Conservation (phyloP, 2,888 invertebrate genomes). For the Drosophila leonis region DNA sequence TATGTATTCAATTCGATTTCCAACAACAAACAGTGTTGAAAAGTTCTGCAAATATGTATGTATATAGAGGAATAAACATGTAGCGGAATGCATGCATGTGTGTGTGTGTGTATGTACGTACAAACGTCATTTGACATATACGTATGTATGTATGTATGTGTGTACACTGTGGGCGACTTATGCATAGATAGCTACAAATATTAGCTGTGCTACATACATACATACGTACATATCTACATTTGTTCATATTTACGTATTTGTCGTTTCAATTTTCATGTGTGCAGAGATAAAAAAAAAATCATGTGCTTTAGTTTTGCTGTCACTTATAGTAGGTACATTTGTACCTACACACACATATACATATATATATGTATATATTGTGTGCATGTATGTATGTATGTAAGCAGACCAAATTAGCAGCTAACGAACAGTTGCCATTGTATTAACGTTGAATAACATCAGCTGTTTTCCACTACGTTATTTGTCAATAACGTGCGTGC, state of each 20-base stretch:
- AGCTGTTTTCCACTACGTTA: slow-evolving; percentile 40
- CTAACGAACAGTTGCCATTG: slow-evolving; percentile 27
- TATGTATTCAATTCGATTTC: slow-evolving; percentile 41
- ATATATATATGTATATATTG: slow-evolving; percentile 1
- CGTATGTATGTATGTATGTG: not conserved
- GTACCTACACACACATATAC: not conserved
- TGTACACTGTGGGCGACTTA: not conserved
- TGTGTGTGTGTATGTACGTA: not conserved
- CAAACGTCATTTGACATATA: slow-evolving; percentile 13
- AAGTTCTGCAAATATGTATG: not conserved
- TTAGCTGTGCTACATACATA: slow-evolving; percentile 4
- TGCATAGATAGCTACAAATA: slow-evolving; percentile 9
- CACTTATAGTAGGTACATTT: slow-evolving; percentile 7
- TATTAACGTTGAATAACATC: slow-evolving; percentile 38
- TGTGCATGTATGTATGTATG: slow-evolving; percentile 24
- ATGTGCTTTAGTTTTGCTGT: slow-evolving; percentile 51
- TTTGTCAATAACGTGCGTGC: slow-evolving; percentile 20
- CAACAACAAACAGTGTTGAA: slow-evolving; percentile 27
- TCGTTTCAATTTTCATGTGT: slow-evolving; percentile 66
- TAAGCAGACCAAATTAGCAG: slow-evolving; percentile 42
- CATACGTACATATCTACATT: slow-evolving; percentile 9
- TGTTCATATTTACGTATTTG: slow-evolving; percentile 50
- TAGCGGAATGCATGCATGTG: not conserved
- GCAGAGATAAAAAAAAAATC: slow-evolving; percentile 48
- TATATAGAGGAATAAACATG: not conserved